A percentile compares a stretch with the other conserved stretches of the same genome.
Conservation (phyloP, 2,888 invertebrate species). For the Drosophila paranaensis region DNA sequence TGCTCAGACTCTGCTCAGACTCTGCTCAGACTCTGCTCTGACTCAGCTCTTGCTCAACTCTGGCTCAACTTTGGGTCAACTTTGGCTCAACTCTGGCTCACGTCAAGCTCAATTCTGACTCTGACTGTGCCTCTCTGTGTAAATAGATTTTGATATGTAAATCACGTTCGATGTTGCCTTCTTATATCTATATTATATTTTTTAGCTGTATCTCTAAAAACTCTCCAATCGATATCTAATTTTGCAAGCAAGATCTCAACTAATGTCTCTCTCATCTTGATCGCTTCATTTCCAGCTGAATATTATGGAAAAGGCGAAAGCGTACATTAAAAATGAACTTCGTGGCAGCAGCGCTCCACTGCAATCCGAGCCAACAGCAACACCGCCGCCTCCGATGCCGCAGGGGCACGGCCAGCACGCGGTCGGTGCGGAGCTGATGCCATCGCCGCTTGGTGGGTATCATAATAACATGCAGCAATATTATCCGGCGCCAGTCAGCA, state of each 20-base stretch:
- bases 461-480: constrained; percentile 54
- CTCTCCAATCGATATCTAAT: not conserved
- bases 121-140: too few relatives aligned
- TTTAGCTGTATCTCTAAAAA: not conserved
- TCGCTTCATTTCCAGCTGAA: constrained; percentile 44
- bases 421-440: constrained; percentile 58
- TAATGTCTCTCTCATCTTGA: not conserved
- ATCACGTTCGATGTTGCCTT: too few relatives aligned
- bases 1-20: too few relatives aligned
- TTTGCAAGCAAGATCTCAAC: not conserved
- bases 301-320: constrained; percentile 89
- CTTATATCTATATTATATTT: not conserved
- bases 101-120: too few relatives aligned
- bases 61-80: too few relatives aligned
- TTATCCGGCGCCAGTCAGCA: constrained; percentile 41
- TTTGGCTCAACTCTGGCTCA: too few relatives aligned
- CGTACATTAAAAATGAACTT: constrained; percentile 90
- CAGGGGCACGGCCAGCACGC: constrained; percentile 23
- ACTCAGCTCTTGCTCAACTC: too few relatives aligned
- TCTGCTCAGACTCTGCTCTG: too few relatives aligned
- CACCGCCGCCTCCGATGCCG: constrained; percentile 36
- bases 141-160: too few relatives aligned
- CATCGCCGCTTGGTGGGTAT: constrained; percentile 55
- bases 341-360: constrained; percentile 85
- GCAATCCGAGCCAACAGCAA: constrained; percentile 62